Conservation (phyloP, 2,797 vertebrate genomes). For the Cercopithecus neglectus region DNA sequence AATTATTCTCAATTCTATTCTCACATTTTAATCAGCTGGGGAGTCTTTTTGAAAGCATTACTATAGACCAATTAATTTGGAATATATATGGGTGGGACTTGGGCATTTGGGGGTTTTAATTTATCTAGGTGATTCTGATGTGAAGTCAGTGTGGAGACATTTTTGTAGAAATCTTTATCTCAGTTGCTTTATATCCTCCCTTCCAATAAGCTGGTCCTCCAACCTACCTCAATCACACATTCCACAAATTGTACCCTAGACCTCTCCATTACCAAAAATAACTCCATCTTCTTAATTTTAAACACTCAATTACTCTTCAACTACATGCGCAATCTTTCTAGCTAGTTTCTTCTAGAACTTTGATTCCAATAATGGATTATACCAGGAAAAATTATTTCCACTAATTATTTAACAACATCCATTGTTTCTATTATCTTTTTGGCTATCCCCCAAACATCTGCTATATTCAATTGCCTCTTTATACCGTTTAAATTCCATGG, state of each 20-base stretch:
- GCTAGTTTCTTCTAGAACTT: not conserved
- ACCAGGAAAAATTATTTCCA: not conserved
- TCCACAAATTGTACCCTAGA: not conserved
- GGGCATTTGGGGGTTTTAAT: not conserved
- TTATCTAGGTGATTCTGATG: not conserved
- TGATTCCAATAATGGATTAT: not conserved
- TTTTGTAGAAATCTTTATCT: not conserved
- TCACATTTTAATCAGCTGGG: not conserved
- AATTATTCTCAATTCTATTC: not conserved
- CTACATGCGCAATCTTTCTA: not conserved
- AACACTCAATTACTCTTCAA: not conserved
- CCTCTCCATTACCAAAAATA: not conserved
- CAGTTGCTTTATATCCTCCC: not conserved
- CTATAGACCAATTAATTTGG: not conserved
- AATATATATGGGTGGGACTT: not conserved
- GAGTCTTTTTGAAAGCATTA: not conserved
- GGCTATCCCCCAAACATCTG: not conserved
- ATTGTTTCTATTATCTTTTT: not conserved
- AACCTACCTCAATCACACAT: not conserved
- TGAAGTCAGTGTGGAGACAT: not conserved
- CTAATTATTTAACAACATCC: not conserved
- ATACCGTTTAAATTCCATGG: not conserved
- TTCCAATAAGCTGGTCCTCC: not conserved
- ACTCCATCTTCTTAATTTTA: not conserved
- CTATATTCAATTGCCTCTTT: not conserved